Conservation (phyloP, 2,888 invertebrate species). For the Microctonus hyperodae region DNA sequence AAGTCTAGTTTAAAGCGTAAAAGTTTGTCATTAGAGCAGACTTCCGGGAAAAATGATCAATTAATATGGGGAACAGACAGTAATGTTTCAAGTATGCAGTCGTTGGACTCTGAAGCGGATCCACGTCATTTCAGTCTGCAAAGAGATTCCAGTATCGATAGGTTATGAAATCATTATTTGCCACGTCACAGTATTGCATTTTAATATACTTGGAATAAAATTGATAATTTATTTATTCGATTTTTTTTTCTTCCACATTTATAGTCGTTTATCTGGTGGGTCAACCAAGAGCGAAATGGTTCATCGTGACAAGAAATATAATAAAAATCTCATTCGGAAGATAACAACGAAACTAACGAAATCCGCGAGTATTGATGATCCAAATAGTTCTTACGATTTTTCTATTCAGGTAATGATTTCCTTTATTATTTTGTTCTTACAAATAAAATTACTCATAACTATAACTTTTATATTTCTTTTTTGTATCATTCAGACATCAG, state of each 20-base stretch:
- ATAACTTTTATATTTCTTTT: slow-evolving; percentile 14
- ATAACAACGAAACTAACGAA: slow-evolving; percentile 82
- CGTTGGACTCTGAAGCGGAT: slow-evolving; percentile 71
- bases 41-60: slow-evolving; percentile 60
- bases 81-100: slow-evolving; percentile 84
- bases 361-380: slow-evolving; percentile 81
- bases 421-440: neutral
- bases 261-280: slow-evolving; percentile 79
- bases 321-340: slow-evolving; percentile 83
- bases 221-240: slow-evolving; percentile 10
- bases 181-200: neutral
- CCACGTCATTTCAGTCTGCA: slow-evolving; percentile 69
- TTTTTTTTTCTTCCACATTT: slow-evolving; percentile 31
- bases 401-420: slow-evolving; percentile 53
- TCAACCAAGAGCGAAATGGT: slow-evolving; percentile 85
- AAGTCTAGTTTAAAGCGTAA: slow-evolving; percentile 72
- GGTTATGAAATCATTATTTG: slow-evolving; percentile 61
- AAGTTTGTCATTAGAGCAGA: slow-evolving; percentile 77
- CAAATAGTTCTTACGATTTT: slow-evolving; percentile 57
- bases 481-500: slow-evolving; percentile 53
- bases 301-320: slow-evolving; percentile 79
- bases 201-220: slow-evolving; percentile 12
- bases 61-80: slow-evolving; percentile 84
- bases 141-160: slow-evolving; percentile 81
- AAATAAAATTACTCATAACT: neutral